These are phyloP conservation scores for Corythucha ciliata DNA, from an alignment of 2,888 invertebrate species.

Conservation along the genomic window DNA sequence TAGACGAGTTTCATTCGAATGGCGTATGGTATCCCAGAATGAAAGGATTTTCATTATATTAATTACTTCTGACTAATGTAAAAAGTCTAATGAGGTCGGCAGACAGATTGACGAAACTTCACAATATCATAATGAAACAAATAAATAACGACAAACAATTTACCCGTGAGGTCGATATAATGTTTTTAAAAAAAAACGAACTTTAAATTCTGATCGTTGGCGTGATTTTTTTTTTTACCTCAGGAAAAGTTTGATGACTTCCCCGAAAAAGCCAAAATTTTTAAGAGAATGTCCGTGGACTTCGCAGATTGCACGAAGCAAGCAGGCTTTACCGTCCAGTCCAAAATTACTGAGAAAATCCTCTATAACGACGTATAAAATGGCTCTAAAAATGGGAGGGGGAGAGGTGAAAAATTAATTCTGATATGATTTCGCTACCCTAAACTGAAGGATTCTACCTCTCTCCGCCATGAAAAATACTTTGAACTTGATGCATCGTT, in stretches of 20 bases:
- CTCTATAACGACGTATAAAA: constrained; percentile 67
- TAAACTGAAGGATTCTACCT: constrained; percentile 45
- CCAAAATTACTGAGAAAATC: constrained; percentile 73
- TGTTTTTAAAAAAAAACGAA: not conserved
- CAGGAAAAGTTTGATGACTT: constrained; percentile 70
- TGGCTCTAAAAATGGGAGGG: constrained; percentile 48
- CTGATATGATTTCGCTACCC: not conserved
- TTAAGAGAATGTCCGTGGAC: constrained; percentile 68
- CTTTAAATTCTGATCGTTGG: not conserved
- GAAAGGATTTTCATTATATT: too few species aligned
- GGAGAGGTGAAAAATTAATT: not conserved
- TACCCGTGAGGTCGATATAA: not conserved
- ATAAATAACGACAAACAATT: not conserved
- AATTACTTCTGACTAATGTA: too few species aligned
- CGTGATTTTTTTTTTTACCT: constrained; percentile 52
- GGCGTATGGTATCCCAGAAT: too few species aligned
- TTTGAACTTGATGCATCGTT: constrained; percentile 43
- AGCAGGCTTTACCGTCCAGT: constrained; percentile 70
- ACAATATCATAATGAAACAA: too few species aligned
- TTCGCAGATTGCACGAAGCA: constrained; percentile 75
- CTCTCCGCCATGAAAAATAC: constrained; percentile 69
- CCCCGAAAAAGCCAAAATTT: constrained; percentile 72
- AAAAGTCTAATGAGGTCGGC: too few species aligned
- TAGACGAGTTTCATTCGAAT: too few species aligned
- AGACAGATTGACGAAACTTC: too few species aligned